Evolutionary conservation across 2,888 invertebrate genomes (phyloP).

Genomic region (Cryptus armator): DNA sequence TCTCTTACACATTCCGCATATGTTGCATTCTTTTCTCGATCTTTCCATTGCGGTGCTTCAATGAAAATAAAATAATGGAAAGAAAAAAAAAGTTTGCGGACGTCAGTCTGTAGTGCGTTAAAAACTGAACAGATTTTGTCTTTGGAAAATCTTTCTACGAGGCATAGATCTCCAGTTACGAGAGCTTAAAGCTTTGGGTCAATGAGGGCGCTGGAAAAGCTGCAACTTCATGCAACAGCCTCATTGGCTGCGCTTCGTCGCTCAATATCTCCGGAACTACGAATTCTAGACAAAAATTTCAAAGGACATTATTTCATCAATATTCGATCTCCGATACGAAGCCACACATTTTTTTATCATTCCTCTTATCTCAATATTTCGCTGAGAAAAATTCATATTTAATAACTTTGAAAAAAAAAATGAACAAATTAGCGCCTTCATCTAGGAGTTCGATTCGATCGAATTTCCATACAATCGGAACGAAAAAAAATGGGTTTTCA

Average conservation of each 20-base stretch:
- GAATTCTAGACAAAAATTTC: not conserved
- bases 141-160: not conserved
- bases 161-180: not conserved
- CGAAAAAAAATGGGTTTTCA: constrained; percentile 15
- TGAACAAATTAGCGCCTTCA: not conserved
- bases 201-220: not conserved
- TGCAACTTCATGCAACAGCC: not conserved
- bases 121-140: not conserved
- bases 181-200: not conserved
- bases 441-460: not conserved
- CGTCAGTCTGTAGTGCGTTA: not conserved
- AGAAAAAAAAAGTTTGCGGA: not conserved
- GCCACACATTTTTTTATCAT: not conserved
- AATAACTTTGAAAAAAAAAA: not conserved
- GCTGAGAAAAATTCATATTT: not conserved
- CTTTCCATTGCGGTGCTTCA: too few species aligned
- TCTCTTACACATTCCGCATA: not conserved
- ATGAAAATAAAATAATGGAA: not conserved
- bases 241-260: not conserved
- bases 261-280: not conserved
- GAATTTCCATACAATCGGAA: constrained; percentile 3
- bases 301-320: not conserved
- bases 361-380: not conserved
- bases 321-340: not conserved
- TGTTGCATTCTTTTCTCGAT: not conserved